Percentiles rank a stretch among this genome's conserved stretches.
phyloP scores from a whole-genome alignment of 2,797 vertebrate genomes.

The Lycodopsis pacificus region DNA sequence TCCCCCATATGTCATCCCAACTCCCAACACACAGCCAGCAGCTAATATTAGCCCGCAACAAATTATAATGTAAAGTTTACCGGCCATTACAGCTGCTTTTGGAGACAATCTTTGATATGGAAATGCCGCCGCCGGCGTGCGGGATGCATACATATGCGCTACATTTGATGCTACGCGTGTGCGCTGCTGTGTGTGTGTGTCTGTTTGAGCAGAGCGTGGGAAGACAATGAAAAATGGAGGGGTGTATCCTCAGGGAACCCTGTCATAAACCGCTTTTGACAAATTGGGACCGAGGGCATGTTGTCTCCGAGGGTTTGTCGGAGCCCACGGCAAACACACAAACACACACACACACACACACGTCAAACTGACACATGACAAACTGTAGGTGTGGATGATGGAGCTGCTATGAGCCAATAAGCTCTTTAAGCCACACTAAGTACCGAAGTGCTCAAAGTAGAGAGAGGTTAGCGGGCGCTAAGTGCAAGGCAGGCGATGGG shows the following conservation, averaged over 20 bases:
- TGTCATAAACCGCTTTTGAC: constrained; percentile 54
- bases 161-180: constrained; percentile 21
- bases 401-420: constrained; percentile 59
- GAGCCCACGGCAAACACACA: constrained; percentile 32
- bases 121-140: constrained; percentile 65
- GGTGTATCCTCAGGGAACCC: constrained; percentile 64
- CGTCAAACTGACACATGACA: constrained; percentile 57
- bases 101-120: constrained; percentile 75
- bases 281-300: constrained; percentile 58
- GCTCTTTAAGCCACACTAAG: constrained; percentile 60
- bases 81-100: constrained; percentile 68
- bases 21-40: constrained; percentile 61
- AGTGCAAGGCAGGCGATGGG: constrained; percentile 7
- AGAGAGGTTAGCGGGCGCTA: constrained; percentile 37
- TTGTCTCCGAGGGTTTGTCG: constrained; percentile 46
- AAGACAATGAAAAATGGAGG: constrained; percentile 79
- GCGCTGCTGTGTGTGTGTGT: not conserved
- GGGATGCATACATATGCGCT: constrained; percentile 37
- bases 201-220: constrained; percentile 44
- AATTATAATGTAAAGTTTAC: constrained; percentile 77
- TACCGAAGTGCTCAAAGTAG: constrained; percentile 51
- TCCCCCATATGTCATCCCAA: constrained; percentile 68
- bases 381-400: constrained; percentile 66
- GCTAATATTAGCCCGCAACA: constrained; percentile 79
- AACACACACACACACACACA: constrained; percentile 43